Evolutionary conservation across 1,140 invertebrate species (phyloP), one percentile per base, ranked within the genome.

Genomic region (Choristoneura fumiferana): DNA sequence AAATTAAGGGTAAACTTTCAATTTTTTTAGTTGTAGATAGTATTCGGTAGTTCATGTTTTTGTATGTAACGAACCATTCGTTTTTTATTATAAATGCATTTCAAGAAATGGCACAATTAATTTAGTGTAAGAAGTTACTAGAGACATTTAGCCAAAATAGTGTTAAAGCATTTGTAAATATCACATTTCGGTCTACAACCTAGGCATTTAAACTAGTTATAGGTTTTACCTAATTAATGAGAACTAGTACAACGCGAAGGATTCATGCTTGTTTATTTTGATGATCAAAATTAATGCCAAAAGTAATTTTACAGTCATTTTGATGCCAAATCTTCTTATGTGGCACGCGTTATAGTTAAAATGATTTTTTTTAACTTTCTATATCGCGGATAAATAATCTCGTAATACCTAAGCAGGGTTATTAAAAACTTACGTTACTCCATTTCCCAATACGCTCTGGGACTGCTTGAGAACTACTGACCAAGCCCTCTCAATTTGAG

Each of bases 71-170:
- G 29, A 55, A 53, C 22, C 22, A 6, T 29, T 29, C 49, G 57
- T 64, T 55, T 64, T 54, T 45, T 59, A 65, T 69, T 60, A n/a
- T n/a, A 34, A 14, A 63, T 60, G 74, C 45, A 72, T 68, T 76
- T 76, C 73, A 83, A 70, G 69, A 71, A 63, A 86, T 68, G 81
- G 83, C 83, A 88, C 83, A 88, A 86, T 75, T 77, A 49, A 49
- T 76, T 76, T 81, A 85, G 73, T 63, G 13, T 86, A 88, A 86
- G 81, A 69, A 69, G 67, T 86, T 81, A 83, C 72, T 85, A 85
- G 80, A 71, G 71, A 88, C 78, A 73, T 84, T 84, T 88, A 88
- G 85, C 85, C 83, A 88, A 88, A 88, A 86, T 88, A 88, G 83
- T 71, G 62, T 77, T 81, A 73, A 84, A 79, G 62, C 75, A 82